Percentiles rank a stretch among this genome's conserved stretches.
Evolutionary conservation across 1,140 invertebrate species (phyloP).

Genomic region (Caenorhabditis tropicalis): DNA sequence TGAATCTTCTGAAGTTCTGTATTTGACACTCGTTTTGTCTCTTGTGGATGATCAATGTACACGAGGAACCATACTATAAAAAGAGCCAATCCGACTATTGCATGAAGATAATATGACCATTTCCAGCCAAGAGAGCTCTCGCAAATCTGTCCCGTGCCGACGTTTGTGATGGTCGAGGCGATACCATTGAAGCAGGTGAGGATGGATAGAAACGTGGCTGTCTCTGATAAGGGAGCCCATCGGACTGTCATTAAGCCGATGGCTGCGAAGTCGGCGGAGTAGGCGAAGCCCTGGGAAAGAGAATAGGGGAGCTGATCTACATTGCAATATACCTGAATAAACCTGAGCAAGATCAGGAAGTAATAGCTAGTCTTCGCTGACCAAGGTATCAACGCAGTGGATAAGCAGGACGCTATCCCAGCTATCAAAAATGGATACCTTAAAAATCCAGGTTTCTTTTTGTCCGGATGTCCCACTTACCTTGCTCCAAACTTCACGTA

Average conservation of each 20-base stretch:
- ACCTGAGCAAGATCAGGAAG: background rate
- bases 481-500: slow-evolving; percentile 45
- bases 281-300: slow-evolving; percentile 32
- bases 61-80: slow-evolving; percentile 35
- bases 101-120: slow-evolving; percentile 41
- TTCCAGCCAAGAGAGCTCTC: slow-evolving; percentile 34
- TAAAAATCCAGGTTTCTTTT: background rate
- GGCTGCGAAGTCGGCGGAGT: slow-evolving; percentile 44
- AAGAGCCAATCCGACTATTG: background rate
- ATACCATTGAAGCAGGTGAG: slow-evolving; percentile 45
- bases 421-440: slow-evolving; percentile 39
- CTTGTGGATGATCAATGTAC: slow-evolving; percentile 38
- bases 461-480: background rate
- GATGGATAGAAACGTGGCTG: background rate
- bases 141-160: background rate
- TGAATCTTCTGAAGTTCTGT: slow-evolving; percentile 33
- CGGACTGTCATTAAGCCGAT: slow-evolving; percentile 41
- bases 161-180: slow-evolving; percentile 13
- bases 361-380: background rate
- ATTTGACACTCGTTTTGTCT: background rate
- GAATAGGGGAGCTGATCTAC: background rate
- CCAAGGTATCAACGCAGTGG: slow-evolving; percentile 2
- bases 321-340: slow-evolving; percentile 31
- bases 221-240: slow-evolving; percentile 43
- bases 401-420: background rate